Evolutionary conservation across 2,113 vertebrate species (phyloP).

Genomic region (Phocoena sinus): DNA sequence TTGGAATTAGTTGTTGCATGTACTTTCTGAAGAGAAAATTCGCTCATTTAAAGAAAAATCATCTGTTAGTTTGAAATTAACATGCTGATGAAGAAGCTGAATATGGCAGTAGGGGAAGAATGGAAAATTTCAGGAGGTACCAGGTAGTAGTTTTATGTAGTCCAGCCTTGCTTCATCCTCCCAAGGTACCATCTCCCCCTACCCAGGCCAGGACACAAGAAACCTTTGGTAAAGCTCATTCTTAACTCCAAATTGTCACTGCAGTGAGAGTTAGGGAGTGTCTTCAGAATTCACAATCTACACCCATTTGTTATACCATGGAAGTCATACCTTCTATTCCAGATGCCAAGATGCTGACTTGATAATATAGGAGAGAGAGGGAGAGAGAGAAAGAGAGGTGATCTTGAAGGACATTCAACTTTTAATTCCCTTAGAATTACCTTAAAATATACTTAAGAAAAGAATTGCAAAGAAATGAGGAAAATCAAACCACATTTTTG

Average conservation of each 20-base stretch:
- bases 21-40: slow-evolving; percentile 46
- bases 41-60: slow-evolving; percentile 41
- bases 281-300: not conserved
- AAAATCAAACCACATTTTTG: not conserved
- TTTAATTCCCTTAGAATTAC: not conserved
- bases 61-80: slow-evolving; percentile 26
- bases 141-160: not conserved
- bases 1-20: slow-evolving; percentile 13
- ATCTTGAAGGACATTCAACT: not conserved
- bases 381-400: not conserved
- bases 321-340: not conserved
- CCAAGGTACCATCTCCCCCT: not conserved
- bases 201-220: not conserved
- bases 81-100: not conserved
- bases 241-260: not conserved
- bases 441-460: not conserved
- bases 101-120: not conserved
- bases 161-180: not conserved
- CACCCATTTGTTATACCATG: not conserved
- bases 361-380: not conserved
- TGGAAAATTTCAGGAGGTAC: not conserved
- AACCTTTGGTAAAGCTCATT: not conserved
- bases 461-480: slow-evolving; percentile 11
- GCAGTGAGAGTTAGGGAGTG: not conserved
- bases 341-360: not conserved